Base-by-base conservation (phyloP, 2,113 vertebrate genomes). In the Varanus salvator region DNA sequence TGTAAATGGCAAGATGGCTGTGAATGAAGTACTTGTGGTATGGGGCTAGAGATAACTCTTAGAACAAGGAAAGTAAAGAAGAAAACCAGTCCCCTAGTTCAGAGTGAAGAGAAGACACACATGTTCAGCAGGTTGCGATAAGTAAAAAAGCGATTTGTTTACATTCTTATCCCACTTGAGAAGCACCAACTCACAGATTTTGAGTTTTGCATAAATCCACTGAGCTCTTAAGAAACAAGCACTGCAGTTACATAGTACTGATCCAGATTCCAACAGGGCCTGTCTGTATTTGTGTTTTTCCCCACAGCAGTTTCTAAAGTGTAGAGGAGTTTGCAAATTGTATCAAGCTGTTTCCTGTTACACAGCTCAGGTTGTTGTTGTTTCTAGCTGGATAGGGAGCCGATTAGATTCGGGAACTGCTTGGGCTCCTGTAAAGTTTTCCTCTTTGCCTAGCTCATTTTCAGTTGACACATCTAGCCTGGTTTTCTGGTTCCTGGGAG, bases 401-500 rank as follows among this genome's bases (percentile, higher is more conserved):
- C 77, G 89, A 91, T 6, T 69, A 93, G 12, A 85, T 92, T 92
- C 78, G 34, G 44, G 34, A 87, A 87, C 87, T 87, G 87, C 72
- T 4, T 69, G 91, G 84, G 66, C 76, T 92, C 88, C 87, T 87
- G 94, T 68, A 91, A 80, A 75, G 29, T 54, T 85, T 80, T 60
- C 54, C 52, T 69, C 74, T 74, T 68, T 93, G 85, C 48, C 54
- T 87, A 87, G 72, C 83, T 90, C 50, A 5, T 78, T 95, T 93
- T 94, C 92, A 89, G 89, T 80, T 93, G 94, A 93, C 91, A 92
- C 0, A 0, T 84, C 92, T 93, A 72, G 84, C 91, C 90, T 91
- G 94, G 84, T 57, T 94, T 91, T 93, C 86, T 78, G 66, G 38
- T 90, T 94, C 80, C 93, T 91, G 82, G 91, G 92, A 92, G 93